Conservation (phyloP, 2,113 vertebrate genomes). For the Craseonycteris thonglongyai region DNA sequence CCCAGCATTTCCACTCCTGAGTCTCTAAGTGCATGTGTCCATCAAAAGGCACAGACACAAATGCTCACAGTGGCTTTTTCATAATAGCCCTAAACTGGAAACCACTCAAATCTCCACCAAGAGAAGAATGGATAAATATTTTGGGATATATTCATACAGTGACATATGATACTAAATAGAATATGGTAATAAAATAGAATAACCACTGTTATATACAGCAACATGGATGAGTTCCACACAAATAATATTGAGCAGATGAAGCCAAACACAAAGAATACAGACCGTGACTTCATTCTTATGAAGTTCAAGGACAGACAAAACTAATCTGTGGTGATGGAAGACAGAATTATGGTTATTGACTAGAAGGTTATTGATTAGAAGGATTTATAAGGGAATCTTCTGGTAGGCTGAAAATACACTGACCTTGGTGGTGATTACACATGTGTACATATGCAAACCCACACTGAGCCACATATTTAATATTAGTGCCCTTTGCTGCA, state of each 20-base stretch:
- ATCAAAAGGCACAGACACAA: not conserved
- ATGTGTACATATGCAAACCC: not conserved
- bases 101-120: not conserved
- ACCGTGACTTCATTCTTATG: not conserved
- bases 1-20: not conserved
- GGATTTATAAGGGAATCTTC: not conserved
- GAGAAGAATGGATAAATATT: not conserved
- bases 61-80: not conserved
- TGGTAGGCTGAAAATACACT: not conserved
- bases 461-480: not conserved
- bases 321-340: not conserved
- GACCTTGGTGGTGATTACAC: not conserved
- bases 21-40: not conserved
- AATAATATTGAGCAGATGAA: not conserved
- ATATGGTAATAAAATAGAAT: not conserved
- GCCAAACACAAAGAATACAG: not conserved
- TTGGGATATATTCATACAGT: not conserved
- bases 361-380: not conserved
- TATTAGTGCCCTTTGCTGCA: not conserved
- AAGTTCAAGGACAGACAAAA: constrained; percentile 6
- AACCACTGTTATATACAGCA: not conserved
- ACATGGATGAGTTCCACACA: not conserved
- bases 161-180: not conserved
- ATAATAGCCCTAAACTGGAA: not conserved
- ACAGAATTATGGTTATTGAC: not conserved